phyloP scores from a whole-genome alignment of 2,113 vertebrate species.

The Leucosticte australis region DNA sequence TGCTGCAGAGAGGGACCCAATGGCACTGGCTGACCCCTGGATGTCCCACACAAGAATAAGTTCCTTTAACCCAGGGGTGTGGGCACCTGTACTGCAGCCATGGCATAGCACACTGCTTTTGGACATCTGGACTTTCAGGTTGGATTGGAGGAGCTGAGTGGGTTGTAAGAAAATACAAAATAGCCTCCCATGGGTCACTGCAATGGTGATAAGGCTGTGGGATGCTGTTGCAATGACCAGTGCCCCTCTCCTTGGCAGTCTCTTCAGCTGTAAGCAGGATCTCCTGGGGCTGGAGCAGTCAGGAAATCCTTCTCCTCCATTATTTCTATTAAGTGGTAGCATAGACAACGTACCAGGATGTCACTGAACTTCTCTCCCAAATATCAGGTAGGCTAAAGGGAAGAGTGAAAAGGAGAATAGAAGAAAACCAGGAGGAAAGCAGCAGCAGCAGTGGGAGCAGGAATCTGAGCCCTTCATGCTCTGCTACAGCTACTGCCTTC shows the following conservation, averaged over 20 bases:
- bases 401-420: background rate
- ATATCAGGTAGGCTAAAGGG: background rate
- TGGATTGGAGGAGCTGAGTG: background rate
- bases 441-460: background rate
- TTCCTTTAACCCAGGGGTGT: fast-evolving
- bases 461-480: background rate
- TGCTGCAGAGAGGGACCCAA: background rate
- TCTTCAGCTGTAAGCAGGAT: background rate
- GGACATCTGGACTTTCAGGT: background rate
- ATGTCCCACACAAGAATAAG: background rate
- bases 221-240: background rate
- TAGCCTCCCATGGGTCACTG: background rate
- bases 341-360: background rate
- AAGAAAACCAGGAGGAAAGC: background rate
- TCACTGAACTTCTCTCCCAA: background rate
- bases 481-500: background rate
- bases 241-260: background rate
- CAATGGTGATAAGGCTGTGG: background rate
- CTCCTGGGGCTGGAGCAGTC: background rate
- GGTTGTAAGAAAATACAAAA: background rate
- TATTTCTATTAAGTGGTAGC: background rate
- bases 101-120: background rate
- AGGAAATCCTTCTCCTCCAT: background rate
- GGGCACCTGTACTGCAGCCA: background rate
- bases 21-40: fast-evolving